Conservation (phyloP, 1,140 invertebrate genomes). For the Dreissena polymorpha region DNA sequence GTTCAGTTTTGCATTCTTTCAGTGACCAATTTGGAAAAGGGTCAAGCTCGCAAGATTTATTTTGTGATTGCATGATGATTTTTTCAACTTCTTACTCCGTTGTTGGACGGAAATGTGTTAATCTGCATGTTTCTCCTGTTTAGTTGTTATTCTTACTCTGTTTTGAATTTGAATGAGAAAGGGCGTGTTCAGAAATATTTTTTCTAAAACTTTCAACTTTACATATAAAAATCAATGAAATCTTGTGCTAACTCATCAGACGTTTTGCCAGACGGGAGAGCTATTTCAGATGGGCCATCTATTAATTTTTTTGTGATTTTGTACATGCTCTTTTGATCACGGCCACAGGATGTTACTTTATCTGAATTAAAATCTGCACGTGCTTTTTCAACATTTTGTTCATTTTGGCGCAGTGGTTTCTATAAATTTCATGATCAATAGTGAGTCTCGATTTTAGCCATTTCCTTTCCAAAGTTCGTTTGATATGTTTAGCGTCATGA, state of each 20-base stretch:
- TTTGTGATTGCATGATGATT: constrained; percentile 10
- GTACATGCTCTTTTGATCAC: constrained; percentile 37
- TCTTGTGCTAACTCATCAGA: constrained; percentile 15
- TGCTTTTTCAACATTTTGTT: constrained; percentile 42
- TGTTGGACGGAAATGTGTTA: not conserved
- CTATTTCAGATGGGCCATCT: constrained; percentile 1
- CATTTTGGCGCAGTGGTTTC: constrained; percentile 34
- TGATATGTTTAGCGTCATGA: constrained; percentile 8
- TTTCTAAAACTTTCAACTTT: constrained; percentile 15
- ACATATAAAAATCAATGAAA: constrained; percentile 21
- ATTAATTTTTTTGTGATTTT: constrained; percentile 41
- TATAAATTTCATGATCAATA: constrained; percentile 32
- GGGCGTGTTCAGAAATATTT: not conserved
- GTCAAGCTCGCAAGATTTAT: constrained; percentile 54
- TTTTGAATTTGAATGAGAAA: constrained; percentile 1
- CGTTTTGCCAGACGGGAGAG: constrained; percentile 19
- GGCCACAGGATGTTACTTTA: constrained; percentile 30
- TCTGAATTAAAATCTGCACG: constrained; percentile 28
- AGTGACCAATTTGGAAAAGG: constrained; percentile 20
- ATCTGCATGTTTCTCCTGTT: constrained; percentile 3
- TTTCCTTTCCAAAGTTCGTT: not conserved
- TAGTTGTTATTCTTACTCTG: not conserved
- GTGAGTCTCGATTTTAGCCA: constrained; percentile 14
- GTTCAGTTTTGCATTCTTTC: constrained; percentile 5
- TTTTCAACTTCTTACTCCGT: constrained; percentile 34